These are phyloP conservation scores for Origma solitaria DNA, from an alignment of 2,113 vertebrate species.

Conservation along the genomic window DNA sequence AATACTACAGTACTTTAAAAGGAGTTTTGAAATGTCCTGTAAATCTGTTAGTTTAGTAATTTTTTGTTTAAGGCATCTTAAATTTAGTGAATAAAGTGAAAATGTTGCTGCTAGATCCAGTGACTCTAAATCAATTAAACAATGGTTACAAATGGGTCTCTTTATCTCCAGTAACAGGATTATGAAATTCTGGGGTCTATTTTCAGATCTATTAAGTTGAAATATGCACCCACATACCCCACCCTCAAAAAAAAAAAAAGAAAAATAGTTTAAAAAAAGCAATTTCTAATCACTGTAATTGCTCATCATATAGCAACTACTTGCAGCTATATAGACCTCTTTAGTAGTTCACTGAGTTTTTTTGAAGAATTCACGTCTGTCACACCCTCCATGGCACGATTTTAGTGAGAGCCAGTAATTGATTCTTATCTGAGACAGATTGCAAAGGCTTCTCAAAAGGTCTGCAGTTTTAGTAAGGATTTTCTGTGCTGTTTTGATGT, in stretches of 20 bases:
- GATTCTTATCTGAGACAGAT: neutral
- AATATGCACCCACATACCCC: fast-evolving
- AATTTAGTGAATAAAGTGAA: neutral
- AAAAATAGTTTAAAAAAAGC: neutral
- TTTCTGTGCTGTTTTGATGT: neutral
- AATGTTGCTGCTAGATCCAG: neutral
- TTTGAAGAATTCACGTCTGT: neutral
- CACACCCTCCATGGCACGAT: neutral
- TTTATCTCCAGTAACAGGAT: neutral
- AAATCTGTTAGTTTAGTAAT: neutral
- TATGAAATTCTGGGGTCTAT: neutral
- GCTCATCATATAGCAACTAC: neutral
- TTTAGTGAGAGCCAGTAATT: neutral
- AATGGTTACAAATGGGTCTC: neutral
- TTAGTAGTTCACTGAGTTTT: neutral
- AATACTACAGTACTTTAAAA: neutral
- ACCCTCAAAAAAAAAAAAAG: too few relatives aligned
- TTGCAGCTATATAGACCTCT: neutral
- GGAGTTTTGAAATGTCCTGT: neutral
- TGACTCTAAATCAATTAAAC: neutral
- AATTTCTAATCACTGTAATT: neutral
- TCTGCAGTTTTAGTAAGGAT: neutral
- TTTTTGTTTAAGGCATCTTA: neutral
- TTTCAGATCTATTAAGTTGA: neutral
- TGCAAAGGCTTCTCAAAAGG: neutral